Conservation (phyloP, 2,113 vertebrate species). For the Ancistrus triradiatus region DNA sequence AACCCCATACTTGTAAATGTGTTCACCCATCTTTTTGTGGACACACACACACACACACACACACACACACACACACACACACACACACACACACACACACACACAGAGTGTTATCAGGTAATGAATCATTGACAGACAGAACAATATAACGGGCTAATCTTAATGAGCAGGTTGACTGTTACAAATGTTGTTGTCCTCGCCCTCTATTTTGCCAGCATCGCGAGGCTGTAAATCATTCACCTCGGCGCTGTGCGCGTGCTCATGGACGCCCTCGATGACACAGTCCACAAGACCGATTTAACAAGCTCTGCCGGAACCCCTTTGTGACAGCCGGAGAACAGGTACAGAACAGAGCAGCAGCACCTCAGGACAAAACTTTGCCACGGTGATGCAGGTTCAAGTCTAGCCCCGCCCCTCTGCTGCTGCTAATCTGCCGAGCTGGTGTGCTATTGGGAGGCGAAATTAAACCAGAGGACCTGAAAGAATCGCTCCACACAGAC, state of each 20-base stretch:
- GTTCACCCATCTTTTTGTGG: not conserved
- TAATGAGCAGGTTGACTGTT: conserved; percentile 33
- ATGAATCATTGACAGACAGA: conserved; percentile 26
- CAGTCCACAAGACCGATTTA: conserved; percentile 27
- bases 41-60: conserved; percentile 15
- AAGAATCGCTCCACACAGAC: no score
- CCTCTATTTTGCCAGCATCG: conserved; percentile 6
- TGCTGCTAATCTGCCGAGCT: no score
- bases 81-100: conserved; percentile 10
- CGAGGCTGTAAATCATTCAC: conserved; percentile 34
- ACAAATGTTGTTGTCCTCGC: conserved; percentile 22
- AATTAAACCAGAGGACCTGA: no score
- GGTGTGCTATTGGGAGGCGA: no score
- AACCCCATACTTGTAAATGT: no score
- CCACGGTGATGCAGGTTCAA: no score
- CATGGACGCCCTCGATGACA: not conserved
- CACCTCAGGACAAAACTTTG: no score
- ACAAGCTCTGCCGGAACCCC: conserved; percentile 11
- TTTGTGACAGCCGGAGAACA: not conserved
- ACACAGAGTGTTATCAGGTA: not conserved
- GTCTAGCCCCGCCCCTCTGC: no score
- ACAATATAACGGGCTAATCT: conserved; percentile 21
- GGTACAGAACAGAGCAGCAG: no score
- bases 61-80: conserved; percentile 1
- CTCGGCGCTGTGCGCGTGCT: not conserved